Conservation (phyloP, 2,797 vertebrate genomes). For the Hippocampus kuda region DNA sequence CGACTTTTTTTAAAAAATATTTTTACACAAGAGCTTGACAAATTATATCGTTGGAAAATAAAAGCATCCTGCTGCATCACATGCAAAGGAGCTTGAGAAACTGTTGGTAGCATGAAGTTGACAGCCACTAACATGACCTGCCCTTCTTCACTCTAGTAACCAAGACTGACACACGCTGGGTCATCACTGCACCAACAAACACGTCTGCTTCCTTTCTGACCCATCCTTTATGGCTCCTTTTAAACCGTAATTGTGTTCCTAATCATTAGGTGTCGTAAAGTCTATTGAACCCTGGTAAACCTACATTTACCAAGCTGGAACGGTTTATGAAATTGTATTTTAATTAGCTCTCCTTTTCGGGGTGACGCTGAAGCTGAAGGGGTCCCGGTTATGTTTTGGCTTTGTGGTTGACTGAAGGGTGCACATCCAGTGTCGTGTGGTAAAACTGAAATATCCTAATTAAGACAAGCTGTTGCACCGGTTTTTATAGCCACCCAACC, state of each 20-base stretch:
- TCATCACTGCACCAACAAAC: constrained; percentile 46
- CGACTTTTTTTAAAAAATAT: not conserved
- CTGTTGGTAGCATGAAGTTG: constrained; percentile 40
- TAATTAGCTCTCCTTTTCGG: constrained; percentile 70
- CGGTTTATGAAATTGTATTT: constrained; percentile 74
- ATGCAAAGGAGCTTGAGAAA: constrained; percentile 43
- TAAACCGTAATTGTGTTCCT: constrained; percentile 70
- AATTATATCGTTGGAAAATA: not conserved
- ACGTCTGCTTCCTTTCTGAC: constrained; percentile 58
- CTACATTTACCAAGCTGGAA: constrained; percentile 74
- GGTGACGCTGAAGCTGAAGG: constrained; percentile 58
- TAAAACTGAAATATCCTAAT: constrained; percentile 68
- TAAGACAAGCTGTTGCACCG: constrained; percentile 51
- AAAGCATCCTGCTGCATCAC: not conserved
- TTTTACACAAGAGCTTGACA: not conserved
- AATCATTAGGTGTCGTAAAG: constrained; percentile 71
- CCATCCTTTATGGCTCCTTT: constrained; percentile 55
- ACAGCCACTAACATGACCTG: constrained; percentile 41
- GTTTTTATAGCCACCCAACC: constrained; percentile 9
- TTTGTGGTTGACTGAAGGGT: constrained; percentile 69
- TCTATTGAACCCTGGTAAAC: constrained; percentile 74
- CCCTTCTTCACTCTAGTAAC: constrained; percentile 45
- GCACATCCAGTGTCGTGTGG: constrained; percentile 60
- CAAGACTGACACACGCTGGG: constrained; percentile 44
- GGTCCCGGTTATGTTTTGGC: constrained; percentile 63